These are phyloP conservation scores for Dyspetes luteomarginatus DNA, from an alignment of 2,888 invertebrate species.

Conservation along the genomic window DNA sequence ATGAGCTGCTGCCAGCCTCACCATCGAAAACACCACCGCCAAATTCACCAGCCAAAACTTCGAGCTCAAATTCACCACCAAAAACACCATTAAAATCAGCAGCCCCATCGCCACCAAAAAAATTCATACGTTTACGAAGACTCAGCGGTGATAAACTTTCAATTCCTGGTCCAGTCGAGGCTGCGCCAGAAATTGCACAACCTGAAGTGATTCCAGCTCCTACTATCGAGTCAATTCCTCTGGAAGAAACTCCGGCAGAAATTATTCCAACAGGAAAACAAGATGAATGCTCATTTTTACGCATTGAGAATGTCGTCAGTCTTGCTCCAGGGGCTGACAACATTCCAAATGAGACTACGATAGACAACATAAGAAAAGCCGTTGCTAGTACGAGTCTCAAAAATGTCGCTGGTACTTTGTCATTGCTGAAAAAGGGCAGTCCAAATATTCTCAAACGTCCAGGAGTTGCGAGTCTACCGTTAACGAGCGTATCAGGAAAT, in stretches of 20 bases:
- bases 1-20: not conserved
- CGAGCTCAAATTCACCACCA: not conserved
- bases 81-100: no score
- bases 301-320: slow-evolving; percentile 86
- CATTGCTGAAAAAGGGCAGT: slow-evolving; percentile 76
- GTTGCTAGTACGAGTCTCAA: slow-evolving; percentile 75
- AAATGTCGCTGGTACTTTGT: slow-evolving; percentile 65
- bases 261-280: slow-evolving; percentile 58
- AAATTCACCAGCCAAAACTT: not conserved
- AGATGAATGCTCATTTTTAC: slow-evolving; percentile 78
- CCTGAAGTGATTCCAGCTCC: no score
- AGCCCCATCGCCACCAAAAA: slow-evolving; percentile 73
- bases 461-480: not conserved
- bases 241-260: slow-evolving; percentile 26
- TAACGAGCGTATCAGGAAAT: slow-evolving; percentile 8
- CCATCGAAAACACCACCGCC: not conserved
- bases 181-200: slow-evolving; percentile 16
- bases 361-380: slow-evolving; percentile 77
- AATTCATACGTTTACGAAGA: slow-evolving; percentile 83
- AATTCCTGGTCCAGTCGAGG: slow-evolving; percentile 52
- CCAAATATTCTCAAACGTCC: slow-evolving; percentile 76
- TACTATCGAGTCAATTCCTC: no score
- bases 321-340: slow-evolving; percentile 80
- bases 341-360: slow-evolving; percentile 70
- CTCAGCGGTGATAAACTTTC: slow-evolving; percentile 84